phyloP scores from a whole-genome alignment of 2,113 vertebrate genomes.

The Embiotoca jacksoni region DNA sequence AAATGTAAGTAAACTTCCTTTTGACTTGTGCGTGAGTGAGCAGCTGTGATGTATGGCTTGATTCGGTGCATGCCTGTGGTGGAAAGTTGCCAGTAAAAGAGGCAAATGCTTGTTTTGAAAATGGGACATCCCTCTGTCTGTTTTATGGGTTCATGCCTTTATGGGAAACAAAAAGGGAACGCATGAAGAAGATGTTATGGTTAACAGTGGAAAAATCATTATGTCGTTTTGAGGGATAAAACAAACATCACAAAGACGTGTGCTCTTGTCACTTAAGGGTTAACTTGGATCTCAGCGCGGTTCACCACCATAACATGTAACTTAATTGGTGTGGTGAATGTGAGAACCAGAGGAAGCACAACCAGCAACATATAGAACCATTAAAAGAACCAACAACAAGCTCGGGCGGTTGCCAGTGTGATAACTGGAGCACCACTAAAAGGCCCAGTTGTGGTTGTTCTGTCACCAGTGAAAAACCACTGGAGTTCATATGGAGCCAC shows the following conservation, averaged over 20 bases:
- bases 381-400: slow-evolving; percentile 37
- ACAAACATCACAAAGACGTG: too few relatives aligned
- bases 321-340: slow-evolving; percentile 68
- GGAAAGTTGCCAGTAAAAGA: slow-evolving; percentile 42
- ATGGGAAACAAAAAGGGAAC: neutral
- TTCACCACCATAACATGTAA: slow-evolving; percentile 54
- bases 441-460: slow-evolving; percentile 70
- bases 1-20: slow-evolving; percentile 82
- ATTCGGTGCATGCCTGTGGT: slow-evolving; percentile 14
- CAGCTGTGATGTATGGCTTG: slow-evolving; percentile 36
- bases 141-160: neutral
- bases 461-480: slow-evolving; percentile 53
- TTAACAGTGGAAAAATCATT: neutral
- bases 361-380: slow-evolving; percentile 50
- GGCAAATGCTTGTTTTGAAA: neutral
- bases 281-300: slow-evolving; percentile 41
- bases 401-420: slow-evolving; percentile 35
- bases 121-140: neutral
- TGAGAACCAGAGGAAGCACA: slow-evolving; percentile 69
- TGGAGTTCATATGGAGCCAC: slow-evolving; percentile 55
- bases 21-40: slow-evolving; percentile 60
- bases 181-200: neutral
- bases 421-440: slow-evolving; percentile 43
- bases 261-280: slow-evolving; percentile 35
- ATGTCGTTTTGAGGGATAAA: too few relatives aligned